Evolutionary conservation across 2,888 invertebrate genomes (phyloP).

Genomic region (Lissocephala sabroskyi): DNA sequence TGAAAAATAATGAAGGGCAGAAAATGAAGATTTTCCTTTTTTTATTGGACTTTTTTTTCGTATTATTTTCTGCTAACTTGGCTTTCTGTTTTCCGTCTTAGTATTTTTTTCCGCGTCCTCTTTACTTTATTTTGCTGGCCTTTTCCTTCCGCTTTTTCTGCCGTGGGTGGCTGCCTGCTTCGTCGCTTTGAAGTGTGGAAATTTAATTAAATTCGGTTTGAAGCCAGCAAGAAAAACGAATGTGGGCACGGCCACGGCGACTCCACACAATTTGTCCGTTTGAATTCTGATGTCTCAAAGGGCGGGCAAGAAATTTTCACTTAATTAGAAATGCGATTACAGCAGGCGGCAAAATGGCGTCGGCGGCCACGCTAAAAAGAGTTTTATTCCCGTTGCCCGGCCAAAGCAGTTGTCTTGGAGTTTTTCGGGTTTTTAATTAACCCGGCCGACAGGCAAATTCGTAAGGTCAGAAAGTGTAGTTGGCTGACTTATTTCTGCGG

Average conservation of each 20-base stretch:
- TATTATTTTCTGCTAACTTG: constrained; percentile 20
- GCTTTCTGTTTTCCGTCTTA: constrained; percentile 25
- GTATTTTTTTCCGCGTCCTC: no score
- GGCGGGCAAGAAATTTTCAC: constrained; percentile 41
- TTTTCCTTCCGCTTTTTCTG: neutral
- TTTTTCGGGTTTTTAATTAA: no score
- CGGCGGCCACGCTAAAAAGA: no score
- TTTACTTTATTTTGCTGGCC: neutral
- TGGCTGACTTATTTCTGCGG: no score
- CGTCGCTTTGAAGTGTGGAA: constrained; percentile 59
- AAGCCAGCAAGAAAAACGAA: constrained; percentile 34
- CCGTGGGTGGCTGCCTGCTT: constrained; percentile 32
- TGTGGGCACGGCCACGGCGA: constrained; percentile 60
- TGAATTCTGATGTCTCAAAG: constrained; percentile 15
- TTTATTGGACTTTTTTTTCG: constrained; percentile 32
- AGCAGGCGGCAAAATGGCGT: constrained; percentile 39
- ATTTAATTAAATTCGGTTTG: constrained; percentile 62
- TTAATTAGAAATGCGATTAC: constrained; percentile 62
- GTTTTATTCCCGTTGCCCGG: no score
- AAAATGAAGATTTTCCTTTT: constrained; percentile 56
- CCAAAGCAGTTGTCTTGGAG: no score
- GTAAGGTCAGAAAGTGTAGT: no score
- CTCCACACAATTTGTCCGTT: constrained; percentile 42
- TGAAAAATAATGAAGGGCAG: constrained; percentile 42
- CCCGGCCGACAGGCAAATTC: no score